Evolutionary conservation across 2,113 vertebrate species (phyloP), one percentile per base, ranked within the genome.

Genomic region (Megaceryle torquata): DNA sequence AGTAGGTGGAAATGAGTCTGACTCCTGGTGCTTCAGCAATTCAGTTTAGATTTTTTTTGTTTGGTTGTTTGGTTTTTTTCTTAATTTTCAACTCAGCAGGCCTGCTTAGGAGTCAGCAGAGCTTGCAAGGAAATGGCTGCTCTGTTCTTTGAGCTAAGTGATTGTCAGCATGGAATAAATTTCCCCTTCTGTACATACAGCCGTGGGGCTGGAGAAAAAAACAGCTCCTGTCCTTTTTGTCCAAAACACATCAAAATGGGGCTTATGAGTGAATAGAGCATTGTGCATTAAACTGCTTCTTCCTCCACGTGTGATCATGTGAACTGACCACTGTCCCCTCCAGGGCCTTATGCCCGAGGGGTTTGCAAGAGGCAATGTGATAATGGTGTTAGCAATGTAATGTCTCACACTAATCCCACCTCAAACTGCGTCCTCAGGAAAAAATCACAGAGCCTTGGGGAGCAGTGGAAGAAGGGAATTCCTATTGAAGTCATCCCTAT

Each of bases 401-500:
- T 20, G 8, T 35, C 60, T 63, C 71, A 3, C 12, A 7, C 59
- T 59, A 29, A 86, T 56, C 81, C 31, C 39, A 8, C 76, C 92
- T 91, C 77, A 57, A 63, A 60, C 71, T 54, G 5, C 81, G 51
- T 80, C 51, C 91, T 39, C 88, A 99, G 99, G 97, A 99, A 99
- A 92, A 98, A 99, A 97, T 99, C 99, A 2, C 95, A 97, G 94
- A 96, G 91, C 78, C 98, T 99, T 1, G 99, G 99, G 22, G 98
- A 99, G 95, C 99, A 99, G 39, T 99, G 99, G 99, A 99, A 99
- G 97, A 99, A 98, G 93, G 99, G 99, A 4, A 98, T 99, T 78
- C 99, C 99, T 0, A 98, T 99, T 0, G 99, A 99, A 94, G 99
- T 99, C 53, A 99, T 99, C 89, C 99, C 99, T 20, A 99, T 99